Evolutionary conservation across 23 tunicate species (phyloP).

Genomic region (Diplosoma virens): DNA sequence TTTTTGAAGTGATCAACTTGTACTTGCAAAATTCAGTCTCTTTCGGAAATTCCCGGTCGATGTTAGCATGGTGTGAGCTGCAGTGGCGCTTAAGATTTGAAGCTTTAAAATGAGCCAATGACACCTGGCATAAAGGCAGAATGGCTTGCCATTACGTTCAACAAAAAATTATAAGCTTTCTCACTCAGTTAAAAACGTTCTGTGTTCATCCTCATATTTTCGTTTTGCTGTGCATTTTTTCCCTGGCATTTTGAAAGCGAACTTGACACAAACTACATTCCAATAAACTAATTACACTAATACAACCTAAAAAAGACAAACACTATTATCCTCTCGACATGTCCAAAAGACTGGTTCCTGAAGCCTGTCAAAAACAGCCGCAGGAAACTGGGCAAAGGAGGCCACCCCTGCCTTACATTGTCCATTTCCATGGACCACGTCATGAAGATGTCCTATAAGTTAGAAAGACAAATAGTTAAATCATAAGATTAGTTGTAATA

Average conservation of each 20-base stretch:
- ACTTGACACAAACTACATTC: too few species aligned
- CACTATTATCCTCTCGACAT: background rate
- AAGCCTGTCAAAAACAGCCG: background rate
- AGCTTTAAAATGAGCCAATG: constrained; percentile 10
- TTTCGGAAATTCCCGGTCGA: constrained; percentile 9
- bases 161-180: background rate
- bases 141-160: constrained; percentile 19
- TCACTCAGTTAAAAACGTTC: constrained; percentile 12
- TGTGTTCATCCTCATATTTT: constrained; percentile 29
- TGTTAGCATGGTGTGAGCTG: constrained; percentile 14
- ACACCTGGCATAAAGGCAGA: constrained; percentile 10
- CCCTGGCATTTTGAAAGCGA: constrained; percentile 10
- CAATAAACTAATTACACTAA: constrained; percentile 9
- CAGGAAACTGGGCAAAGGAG: too few species aligned
- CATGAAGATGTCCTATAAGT: too few species aligned
- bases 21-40: background rate
- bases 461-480: too few species aligned
- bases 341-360: background rate
- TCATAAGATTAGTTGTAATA: too few species aligned
- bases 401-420: background rate
- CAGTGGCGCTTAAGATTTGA: constrained; percentile 12
- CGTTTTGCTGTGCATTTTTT: constrained; percentile 33
- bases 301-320: background rate
- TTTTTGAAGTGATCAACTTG: constrained; percentile 21
- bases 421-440: too few species aligned